Conservation (phyloP, 2,888 invertebrate species). For the Sphecodes monilicornis region DNA sequence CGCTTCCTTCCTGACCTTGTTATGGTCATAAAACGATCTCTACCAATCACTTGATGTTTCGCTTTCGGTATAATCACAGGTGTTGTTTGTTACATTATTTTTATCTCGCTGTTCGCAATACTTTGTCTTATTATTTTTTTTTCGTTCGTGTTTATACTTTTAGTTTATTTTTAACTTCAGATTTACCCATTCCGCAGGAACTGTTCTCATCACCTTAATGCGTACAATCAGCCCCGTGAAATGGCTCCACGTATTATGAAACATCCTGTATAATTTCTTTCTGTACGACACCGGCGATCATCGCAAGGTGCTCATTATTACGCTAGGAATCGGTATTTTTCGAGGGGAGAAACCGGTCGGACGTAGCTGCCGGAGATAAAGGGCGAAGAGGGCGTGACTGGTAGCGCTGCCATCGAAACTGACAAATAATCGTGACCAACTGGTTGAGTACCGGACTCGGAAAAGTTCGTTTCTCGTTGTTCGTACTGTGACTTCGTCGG, state of each 20-base stretch:
- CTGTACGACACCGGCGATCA: constrained; percentile 9
- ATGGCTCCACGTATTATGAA: background rate
- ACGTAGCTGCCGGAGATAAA: constrained; percentile 19
- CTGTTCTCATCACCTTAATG: background rate
- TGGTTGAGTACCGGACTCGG: background rate
- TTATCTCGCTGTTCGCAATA: no score
- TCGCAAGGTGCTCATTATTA: constrained; percentile 60
- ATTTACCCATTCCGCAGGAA: background rate
- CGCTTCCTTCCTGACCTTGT: no score
- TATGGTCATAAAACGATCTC: no score
- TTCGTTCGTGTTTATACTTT: background rate
- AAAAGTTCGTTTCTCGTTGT: background rate
- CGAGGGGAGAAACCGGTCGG: constrained; percentile 61
- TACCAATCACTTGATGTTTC: no score
- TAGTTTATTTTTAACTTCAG: background rate
- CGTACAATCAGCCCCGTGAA: background rate
- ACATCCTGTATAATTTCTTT: background rate
- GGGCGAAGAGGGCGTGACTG: constrained; percentile 8
- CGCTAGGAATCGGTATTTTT: constrained; percentile 58
- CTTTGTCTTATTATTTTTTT: background rate
- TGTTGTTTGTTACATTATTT: no score
- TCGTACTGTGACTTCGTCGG: background rate
- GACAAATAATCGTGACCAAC: constrained; percentile 40
- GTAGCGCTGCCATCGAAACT: constrained; percentile 49
- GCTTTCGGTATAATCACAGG: no score